These are phyloP conservation scores for Artibeus jamaicensis DNA, from an alignment of 2,797 vertebrate genomes.

Conservation along the genomic window DNA sequence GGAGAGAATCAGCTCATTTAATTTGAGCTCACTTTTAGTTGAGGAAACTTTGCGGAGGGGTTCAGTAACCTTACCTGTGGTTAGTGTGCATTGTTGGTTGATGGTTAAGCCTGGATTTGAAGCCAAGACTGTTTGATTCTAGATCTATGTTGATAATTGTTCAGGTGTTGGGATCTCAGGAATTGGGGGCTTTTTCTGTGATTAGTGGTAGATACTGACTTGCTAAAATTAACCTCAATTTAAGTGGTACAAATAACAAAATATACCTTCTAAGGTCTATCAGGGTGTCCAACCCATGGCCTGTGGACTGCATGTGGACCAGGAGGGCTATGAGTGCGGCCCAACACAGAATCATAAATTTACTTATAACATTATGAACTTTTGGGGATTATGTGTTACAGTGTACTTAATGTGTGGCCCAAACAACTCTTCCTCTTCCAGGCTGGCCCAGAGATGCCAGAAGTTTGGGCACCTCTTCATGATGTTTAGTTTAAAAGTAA, in stretches of 20 bases:
- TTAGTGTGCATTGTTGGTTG: not conserved
- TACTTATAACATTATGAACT: no score
- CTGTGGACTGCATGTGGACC: rapidly evolving
- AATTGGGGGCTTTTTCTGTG: not conserved
- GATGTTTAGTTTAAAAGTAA: not conserved
- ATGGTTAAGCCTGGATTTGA: not conserved
- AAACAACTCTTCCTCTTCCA: no score
- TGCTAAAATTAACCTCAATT: not conserved
- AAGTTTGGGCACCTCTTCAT: no score
- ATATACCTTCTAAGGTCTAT: not conserved
- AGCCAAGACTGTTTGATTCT: not conserved
- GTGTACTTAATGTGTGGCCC: no score
- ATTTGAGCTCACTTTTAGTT: not conserved
- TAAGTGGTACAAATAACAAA: not conserved
- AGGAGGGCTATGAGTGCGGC: no score
- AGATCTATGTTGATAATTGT: not conserved
- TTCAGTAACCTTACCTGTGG: not conserved
- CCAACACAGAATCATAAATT: no score
- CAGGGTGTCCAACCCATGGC: no score
- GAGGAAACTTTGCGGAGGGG: not conserved
- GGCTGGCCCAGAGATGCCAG: no score
- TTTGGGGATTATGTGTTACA: no score
- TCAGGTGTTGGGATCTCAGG: not conserved
- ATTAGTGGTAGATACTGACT: not conserved
- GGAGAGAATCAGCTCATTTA: not conserved